Evolutionary conservation across 2,888 invertebrate genomes (phyloP).

Genomic region (Drosophila limbata): DNA sequence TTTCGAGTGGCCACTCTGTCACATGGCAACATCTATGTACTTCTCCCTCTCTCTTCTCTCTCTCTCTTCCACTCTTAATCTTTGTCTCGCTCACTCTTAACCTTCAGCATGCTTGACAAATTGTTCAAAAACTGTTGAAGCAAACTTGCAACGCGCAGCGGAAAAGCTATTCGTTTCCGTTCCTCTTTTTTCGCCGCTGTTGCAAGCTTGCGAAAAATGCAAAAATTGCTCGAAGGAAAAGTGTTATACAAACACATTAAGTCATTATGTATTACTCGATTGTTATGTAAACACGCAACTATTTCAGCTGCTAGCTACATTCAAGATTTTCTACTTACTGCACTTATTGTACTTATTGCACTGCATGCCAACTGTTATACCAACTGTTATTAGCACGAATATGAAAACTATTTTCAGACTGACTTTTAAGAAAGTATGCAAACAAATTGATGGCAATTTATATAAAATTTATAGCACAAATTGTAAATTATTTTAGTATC

Average conservation of each 20-base stretch:
- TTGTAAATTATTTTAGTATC: no score
- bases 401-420: background rate
- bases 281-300: conserved; percentile 31
- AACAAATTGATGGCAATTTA: background rate
- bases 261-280: conserved; percentile 39
- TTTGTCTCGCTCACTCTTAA: conserved; percentile 7
- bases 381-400: conserved; percentile 1
- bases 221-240: conserved; percentile 35
- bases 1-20: conserved; percentile 62
- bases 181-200: conserved; percentile 1
- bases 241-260: conserved; percentile 53
- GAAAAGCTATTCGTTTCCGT: conserved; percentile 26
- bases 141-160: conserved; percentile 43
- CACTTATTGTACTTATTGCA: background rate
- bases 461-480: background rate
- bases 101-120: conserved; percentile 52
- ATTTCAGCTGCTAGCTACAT: background rate
- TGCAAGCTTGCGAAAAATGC: conserved; percentile 21
- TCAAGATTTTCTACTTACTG: conserved; percentile 1
- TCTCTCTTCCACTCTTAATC: background rate
- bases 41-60: background rate
- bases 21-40: conserved; percentile 14
- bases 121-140: conserved; percentile 39
- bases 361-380: conserved; percentile 8
- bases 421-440: background rate